phyloP scores from a whole-genome alignment of 2,888 invertebrate genomes.

The Cosmorhoe ocellata region DNA sequence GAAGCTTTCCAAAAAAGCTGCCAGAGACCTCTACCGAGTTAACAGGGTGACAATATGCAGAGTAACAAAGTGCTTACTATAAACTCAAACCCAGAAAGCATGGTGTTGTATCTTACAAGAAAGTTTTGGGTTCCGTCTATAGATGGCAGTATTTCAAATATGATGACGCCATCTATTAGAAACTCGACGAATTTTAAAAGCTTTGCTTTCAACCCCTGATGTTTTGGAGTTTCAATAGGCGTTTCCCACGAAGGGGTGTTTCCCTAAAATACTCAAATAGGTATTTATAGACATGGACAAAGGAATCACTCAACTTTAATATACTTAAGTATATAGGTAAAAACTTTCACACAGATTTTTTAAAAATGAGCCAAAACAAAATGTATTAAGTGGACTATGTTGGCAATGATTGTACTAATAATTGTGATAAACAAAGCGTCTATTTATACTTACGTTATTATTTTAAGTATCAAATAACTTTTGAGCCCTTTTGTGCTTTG shows the following conservation, averaged over 20 bases:
- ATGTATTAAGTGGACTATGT: too few relatives aligned
- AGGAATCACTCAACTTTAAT: too few relatives aligned
- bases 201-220: slow-evolving; percentile 20
- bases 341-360: too few relatives aligned
- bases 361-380: too few relatives aligned
- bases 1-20: neutral
- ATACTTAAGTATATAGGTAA: too few relatives aligned
- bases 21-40: slow-evolving; percentile 9
- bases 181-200: slow-evolving; percentile 16
- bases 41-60: neutral
- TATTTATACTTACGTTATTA: too few relatives aligned
- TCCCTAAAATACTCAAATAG: slow-evolving; percentile 46
- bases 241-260: slow-evolving; percentile 61
- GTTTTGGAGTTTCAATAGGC: slow-evolving; percentile 45
- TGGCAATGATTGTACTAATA: too few relatives aligned
- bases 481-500: too few relatives aligned
- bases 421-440: too few relatives aligned
- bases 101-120: neutral
- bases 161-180: slow-evolving; percentile 50
- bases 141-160: slow-evolving; percentile 45
- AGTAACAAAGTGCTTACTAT: too few relatives aligned
- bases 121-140: slow-evolving; percentile 13
- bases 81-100: neutral
- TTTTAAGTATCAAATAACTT: too few relatives aligned
- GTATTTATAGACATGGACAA: slow-evolving; percentile 38